phyloP scores from a whole-genome alignment of 1,140 invertebrate genomes.

The Drosophila quadrilineata region DNA sequence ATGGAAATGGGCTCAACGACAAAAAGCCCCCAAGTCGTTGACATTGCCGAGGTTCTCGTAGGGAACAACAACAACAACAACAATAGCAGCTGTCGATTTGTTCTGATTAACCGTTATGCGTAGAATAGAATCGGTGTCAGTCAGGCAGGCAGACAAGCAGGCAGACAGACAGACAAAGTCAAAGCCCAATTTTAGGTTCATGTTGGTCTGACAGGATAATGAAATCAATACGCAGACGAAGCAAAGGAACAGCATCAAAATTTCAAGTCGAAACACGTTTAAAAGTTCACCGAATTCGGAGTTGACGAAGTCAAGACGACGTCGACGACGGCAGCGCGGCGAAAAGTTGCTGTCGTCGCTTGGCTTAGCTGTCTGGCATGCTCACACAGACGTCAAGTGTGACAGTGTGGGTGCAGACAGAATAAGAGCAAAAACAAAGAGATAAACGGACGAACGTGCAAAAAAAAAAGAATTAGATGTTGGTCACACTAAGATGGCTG shows the following conservation, averaged over 20 bases:
- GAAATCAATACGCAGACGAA: slow-evolving; percentile 43
- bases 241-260: neutral
- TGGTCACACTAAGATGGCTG: slow-evolving; percentile 4
- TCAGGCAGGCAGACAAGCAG: too few relatives aligned
- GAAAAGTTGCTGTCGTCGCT: too few relatives aligned
- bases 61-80: slow-evolving; percentile 1
- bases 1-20: slow-evolving; percentile 13
- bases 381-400: neutral
- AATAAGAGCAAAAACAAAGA: neutral
- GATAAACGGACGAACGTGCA: too few relatives aligned
- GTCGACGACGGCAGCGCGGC: too few relatives aligned
- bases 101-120: slow-evolving; percentile 64
- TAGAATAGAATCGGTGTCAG: too few relatives aligned
- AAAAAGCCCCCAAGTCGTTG: slow-evolving; percentile 51
- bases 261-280: slow-evolving; percentile 5
- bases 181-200: neutral
- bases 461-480: neutral
- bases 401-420: slow-evolving; percentile 23
- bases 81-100: slow-evolving; percentile 55
- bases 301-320: too few relatives aligned
- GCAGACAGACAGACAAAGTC: slow-evolving; percentile 1
- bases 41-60: slow-evolving; percentile 48
- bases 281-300: slow-evolving; percentile 12
- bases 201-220: slow-evolving; percentile 24
- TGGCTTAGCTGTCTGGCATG: neutral